These are phyloP conservation scores for Odontesthes bonariensis DNA, from an alignment of 2,113 vertebrate genomes.

Conservation along the genomic window DNA sequence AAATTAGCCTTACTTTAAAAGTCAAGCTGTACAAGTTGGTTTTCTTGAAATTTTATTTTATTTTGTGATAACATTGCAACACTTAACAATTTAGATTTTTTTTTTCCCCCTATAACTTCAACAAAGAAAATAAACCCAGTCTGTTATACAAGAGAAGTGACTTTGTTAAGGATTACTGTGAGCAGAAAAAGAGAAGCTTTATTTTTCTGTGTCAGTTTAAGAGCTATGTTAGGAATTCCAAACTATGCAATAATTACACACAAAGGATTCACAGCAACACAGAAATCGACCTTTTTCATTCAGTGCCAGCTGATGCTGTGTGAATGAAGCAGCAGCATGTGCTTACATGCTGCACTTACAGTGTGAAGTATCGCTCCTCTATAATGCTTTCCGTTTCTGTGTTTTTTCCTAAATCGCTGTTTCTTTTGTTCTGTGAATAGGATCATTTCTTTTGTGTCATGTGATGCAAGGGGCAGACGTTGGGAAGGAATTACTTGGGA, in stretches of 20 bases:
- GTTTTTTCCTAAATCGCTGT: conserved; percentile 41
- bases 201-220: conserved; percentile 78
- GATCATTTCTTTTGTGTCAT: conserved; percentile 52
- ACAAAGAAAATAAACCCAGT: conserved; percentile 44
- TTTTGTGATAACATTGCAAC: background rate
- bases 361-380: conserved; percentile 61
- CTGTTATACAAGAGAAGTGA: conserved; percentile 24
- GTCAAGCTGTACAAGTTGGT: conserved; percentile 6
- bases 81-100: background rate
- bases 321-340: conserved; percentile 70
- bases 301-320: conserved; percentile 72
- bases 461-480: conserved; percentile 47
- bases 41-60: background rate
- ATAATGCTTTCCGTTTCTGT: conserved; percentile 56
- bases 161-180: conserved; percentile 38
- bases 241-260: conserved; percentile 86
- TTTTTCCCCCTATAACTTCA: conserved; percentile 9
- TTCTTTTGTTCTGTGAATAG: conserved; percentile 68
- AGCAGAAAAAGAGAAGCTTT: conserved; percentile 62
- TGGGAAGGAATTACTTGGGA: conserved; percentile 64
- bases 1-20: conserved; percentile 15
- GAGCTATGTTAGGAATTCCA: conserved; percentile 82
- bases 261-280: conserved; percentile 78
- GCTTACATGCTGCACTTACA: conserved; percentile 58
- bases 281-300: conserved; percentile 70